Evolutionary conservation across 2,113 vertebrate species (phyloP).

Genomic region (Chunga burmeisteri): DNA sequence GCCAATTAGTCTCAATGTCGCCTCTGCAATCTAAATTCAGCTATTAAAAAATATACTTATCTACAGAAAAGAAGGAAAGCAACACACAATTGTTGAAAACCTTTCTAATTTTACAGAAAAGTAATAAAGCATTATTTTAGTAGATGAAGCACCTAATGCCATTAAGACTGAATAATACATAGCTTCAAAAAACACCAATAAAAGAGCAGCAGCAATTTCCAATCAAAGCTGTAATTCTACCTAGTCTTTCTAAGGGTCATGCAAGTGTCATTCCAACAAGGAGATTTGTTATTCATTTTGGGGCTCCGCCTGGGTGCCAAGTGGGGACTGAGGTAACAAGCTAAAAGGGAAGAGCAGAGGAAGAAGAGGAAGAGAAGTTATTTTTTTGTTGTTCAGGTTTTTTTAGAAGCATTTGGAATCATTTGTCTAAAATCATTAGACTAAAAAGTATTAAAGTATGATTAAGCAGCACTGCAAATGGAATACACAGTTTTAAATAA

Average conservation of each 20-base stretch:
- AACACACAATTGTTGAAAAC: not conserved
- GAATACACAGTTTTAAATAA: not conserved
- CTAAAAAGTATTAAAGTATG: not conserved
- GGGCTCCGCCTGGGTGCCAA: not conserved
- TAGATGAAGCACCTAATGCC: not conserved
- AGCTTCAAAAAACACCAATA: not conserved
- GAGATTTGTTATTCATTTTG: not conserved
- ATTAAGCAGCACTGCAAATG: not conserved
- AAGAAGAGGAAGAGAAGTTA: not conserved
- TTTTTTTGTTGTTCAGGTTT: not conserved
- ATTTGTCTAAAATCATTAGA: not conserved
- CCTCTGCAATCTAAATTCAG: not conserved
- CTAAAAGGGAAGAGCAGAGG: not conserved
- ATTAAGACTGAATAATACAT: not conserved
- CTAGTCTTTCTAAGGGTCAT: not conserved
- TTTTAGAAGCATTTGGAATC: not conserved
- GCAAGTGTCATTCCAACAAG: not conserved
- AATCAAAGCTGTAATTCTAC: not conserved
- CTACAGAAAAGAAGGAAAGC: not conserved
- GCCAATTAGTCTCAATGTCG: not conserved
- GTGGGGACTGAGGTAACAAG: not conserved
- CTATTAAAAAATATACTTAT: not conserved
- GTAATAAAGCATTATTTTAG: not conserved
- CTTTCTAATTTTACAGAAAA: not conserved
- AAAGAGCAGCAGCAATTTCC: not conserved